These are phyloP conservation scores for Drosophila nr. fundita DNA, from an alignment of 2,888 invertebrate species.

Conservation along the genomic window DNA sequence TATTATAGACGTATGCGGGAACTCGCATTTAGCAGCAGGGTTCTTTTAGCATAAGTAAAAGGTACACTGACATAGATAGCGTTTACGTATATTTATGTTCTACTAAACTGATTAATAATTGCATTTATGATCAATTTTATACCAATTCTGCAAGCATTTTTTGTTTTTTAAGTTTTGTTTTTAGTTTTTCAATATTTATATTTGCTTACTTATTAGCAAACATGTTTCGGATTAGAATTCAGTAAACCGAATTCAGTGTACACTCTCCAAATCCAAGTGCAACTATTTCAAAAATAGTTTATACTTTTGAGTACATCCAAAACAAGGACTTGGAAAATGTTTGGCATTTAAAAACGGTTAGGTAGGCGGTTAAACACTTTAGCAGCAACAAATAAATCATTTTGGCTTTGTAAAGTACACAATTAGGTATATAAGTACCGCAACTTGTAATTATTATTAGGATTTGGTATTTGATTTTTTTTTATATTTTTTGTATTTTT, in stretches of 20 bases:
- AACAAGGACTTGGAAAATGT: slow-evolving; percentile 26
- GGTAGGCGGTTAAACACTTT: slow-evolving; percentile 55
- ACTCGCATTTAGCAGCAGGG: slow-evolving; percentile 49
- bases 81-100: slow-evolving; percentile 17
- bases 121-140: slow-evolving; percentile 21
- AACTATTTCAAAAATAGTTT: background rate
- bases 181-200: slow-evolving; percentile 13
- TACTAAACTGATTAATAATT: slow-evolving; percentile 31
- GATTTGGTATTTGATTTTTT: slow-evolving; percentile 32
- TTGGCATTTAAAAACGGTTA: slow-evolving; percentile 26
- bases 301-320: background rate
- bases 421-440: slow-evolving; percentile 38
- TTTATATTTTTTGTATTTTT: slow-evolving; percentile 6
- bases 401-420: slow-evolving; percentile 59
- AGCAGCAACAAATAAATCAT: slow-evolving; percentile 80
- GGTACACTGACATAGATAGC: slow-evolving; percentile 46
- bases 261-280: slow-evolving; percentile 33
- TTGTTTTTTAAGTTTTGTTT: slow-evolving; percentile 16
- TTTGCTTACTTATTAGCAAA: slow-evolving; percentile 12
- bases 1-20: slow-evolving; percentile 32
- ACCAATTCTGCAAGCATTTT: slow-evolving; percentile 33
- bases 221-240: slow-evolving; percentile 17
- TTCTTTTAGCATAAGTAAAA: slow-evolving; percentile 54
- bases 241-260: slow-evolving; percentile 30
- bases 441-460: slow-evolving; percentile 36